phyloP scores from a whole-genome alignment of 1,140 invertebrate species.

The Grapholita molesta region DNA sequence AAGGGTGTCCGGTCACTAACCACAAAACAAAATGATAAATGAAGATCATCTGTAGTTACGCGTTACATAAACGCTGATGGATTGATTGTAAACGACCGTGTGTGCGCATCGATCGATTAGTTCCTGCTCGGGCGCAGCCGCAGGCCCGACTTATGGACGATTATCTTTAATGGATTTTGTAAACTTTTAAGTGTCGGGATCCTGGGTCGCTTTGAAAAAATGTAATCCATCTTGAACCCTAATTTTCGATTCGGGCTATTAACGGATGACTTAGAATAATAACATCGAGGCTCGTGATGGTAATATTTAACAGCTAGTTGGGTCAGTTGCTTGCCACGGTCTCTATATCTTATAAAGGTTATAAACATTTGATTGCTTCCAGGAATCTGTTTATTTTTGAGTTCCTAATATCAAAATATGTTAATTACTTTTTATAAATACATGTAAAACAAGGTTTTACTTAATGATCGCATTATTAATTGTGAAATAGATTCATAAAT shows the following conservation, averaged over 20 bases:
- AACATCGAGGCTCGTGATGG: slow-evolving; percentile 29
- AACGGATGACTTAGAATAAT: slow-evolving; percentile 39
- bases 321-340: neutral
- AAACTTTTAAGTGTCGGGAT: slow-evolving; percentile 60
- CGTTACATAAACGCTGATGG: slow-evolving; percentile 72
- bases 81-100: slow-evolving; percentile 71
- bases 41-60: slow-evolving; percentile 70
- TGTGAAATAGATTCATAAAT: neutral
- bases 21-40: slow-evolving; percentile 76
- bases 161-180: slow-evolving; percentile 71
- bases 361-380: neutral
- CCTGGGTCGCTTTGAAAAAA: slow-evolving; percentile 40
- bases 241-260: slow-evolving; percentile 42
- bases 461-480: neutral
- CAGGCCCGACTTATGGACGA: slow-evolving; percentile 50
- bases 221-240: slow-evolving; percentile 40
- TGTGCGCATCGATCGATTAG: slow-evolving; percentile 70
- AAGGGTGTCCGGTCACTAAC: slow-evolving; percentile 56
- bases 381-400: neutral
- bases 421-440: neutral
- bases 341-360: neutral
- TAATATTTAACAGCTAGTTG: slow-evolving; percentile 22
- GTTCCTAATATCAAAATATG: neutral
- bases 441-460: neutral
- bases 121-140: slow-evolving; percentile 49